phyloP scores from a whole-genome alignment of 2,797 vertebrate species.

The Eurystomus glaucurus region DNA sequence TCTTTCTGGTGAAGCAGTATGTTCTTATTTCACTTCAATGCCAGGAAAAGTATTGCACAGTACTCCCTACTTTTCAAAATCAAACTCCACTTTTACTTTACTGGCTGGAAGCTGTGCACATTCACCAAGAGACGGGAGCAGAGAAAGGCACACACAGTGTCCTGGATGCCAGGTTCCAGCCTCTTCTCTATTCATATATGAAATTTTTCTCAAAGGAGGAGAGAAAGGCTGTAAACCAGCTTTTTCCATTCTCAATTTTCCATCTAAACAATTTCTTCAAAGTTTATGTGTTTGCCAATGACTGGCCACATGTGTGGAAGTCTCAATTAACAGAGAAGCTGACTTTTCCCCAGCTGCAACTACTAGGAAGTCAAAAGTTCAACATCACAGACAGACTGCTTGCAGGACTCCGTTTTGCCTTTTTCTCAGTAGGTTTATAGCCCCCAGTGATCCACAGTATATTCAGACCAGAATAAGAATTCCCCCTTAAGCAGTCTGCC shows the following conservation, averaged over 20 bases:
- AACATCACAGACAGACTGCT: neutral
- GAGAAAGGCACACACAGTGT: neutral
- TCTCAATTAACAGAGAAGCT: neutral
- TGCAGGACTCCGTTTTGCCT: neutral
- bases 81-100: neutral
- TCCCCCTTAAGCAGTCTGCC: neutral
- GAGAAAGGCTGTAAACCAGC: neutral
- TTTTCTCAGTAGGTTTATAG: neutral
- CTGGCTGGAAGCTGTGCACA: neutral
- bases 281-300: neutral
- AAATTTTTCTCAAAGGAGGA: neutral
- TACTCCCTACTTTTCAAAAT: neutral
- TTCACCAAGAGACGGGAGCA: neutral
- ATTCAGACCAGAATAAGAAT: neutral
- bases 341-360: neutral
- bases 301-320: neutral
- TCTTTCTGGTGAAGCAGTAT: neutral
- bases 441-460: neutral
- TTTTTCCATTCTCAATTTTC: neutral
- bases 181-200: neutral
- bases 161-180: neutral
- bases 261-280: neutral
- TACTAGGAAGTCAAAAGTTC: slow-evolving; percentile 22
- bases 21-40: neutral
- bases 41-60: neutral